phyloP scores from a whole-genome alignment of 2,797 vertebrate genomes.

The Protosalanx chinensis region DNA sequence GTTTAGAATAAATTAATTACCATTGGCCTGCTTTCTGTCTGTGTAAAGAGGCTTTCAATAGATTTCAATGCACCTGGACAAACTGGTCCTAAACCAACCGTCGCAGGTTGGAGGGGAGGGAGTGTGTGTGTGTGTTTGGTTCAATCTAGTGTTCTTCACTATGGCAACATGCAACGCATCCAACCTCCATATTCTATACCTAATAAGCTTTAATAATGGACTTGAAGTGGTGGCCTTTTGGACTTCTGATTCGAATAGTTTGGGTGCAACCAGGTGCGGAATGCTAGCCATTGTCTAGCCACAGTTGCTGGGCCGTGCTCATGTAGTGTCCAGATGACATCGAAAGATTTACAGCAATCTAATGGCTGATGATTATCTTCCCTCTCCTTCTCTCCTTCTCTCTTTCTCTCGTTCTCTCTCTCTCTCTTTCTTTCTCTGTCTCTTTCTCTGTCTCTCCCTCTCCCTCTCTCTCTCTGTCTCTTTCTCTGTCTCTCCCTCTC shows the following conservation, averaged over 20 bases:
- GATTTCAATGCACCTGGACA: conserved; percentile 20
- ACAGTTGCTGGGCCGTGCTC: conserved; percentile 46
- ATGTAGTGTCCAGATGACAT: conserved; percentile 41
- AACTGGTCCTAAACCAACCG: not conserved
- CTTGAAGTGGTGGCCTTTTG: not conserved
- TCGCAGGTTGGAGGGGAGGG: not conserved
- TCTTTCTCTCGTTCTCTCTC: no score
- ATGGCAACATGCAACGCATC: not conserved
- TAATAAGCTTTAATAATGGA: not conserved
- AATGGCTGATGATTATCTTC: conserved; percentile 48
- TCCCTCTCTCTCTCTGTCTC: no score
- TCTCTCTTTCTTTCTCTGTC: no score
- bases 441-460: no score
- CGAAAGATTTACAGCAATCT: conserved; percentile 54
- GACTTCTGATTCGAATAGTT: not conserved
- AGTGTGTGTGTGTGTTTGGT: conserved; percentile 9
- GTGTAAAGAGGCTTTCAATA: conserved; percentile 38
- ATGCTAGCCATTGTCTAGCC: not conserved
- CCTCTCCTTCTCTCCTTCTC: not conserved
- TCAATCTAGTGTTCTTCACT: not conserved
- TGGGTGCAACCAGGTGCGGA: not conserved
- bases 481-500: no score
- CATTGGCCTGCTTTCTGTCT: conserved; percentile 26
- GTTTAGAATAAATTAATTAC: conserved; percentile 2
- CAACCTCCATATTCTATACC: not conserved